phyloP scores from a whole-genome alignment of 2,113 vertebrate genomes.

The Raja brachyura region DNA sequence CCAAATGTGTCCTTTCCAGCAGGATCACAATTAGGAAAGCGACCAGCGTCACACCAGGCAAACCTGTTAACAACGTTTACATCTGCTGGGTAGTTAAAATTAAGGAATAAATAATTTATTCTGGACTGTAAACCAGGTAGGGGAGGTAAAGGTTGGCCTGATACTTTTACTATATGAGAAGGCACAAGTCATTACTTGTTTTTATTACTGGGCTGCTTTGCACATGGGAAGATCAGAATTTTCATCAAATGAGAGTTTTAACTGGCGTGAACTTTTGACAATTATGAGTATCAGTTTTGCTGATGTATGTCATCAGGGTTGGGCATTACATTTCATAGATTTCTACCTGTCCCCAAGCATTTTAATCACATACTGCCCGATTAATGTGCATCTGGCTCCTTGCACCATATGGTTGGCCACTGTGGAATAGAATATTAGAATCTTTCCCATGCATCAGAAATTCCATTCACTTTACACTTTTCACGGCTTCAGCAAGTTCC shows the following conservation, averaged over 20 bases:
- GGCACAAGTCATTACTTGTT: background rate
- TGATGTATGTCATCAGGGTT: background rate
- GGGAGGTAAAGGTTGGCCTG: background rate
- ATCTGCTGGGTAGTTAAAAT: background rate
- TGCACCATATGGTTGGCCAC: background rate
- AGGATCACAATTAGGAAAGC: background rate
- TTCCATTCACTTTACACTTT: no score
- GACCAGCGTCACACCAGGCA: background rate
- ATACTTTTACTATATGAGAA: background rate
- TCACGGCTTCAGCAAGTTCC: no score
- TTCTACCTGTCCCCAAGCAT: background rate
- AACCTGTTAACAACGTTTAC: background rate
- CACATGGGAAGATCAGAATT: background rate
- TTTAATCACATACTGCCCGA: background rate
- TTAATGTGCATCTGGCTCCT: background rate
- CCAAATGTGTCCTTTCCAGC: background rate
- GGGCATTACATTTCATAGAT: background rate
- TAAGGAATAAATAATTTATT: background rate
- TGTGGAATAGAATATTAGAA: background rate
- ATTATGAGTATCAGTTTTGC: background rate
- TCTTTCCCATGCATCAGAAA: background rate
- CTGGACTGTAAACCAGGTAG: background rate
- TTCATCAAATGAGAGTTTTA: background rate
- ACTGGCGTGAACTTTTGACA: background rate
- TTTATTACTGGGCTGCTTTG: background rate